Percentiles rank a stretch among this genome's conserved stretches.
Evolutionary conservation across 2,888 invertebrate species (phyloP).

Genomic region (Ctenicera cuprea): DNA sequence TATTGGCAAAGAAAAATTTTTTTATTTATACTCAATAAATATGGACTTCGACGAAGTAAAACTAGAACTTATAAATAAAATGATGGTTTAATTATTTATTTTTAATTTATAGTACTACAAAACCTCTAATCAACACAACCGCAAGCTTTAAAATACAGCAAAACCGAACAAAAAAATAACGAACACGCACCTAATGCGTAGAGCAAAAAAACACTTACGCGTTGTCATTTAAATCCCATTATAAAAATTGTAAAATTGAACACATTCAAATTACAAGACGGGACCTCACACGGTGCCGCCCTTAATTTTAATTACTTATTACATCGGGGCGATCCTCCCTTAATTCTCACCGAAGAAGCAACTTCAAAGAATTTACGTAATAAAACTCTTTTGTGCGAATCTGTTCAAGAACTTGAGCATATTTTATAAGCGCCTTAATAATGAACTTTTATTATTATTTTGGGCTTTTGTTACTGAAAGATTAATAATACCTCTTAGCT

Average conservation of each 20-base stretch:
- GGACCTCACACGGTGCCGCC: constrained; percentile 11
- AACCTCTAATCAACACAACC: neutral
- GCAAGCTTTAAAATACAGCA: no score
- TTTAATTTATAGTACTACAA: neutral
- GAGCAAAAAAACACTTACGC: neutral
- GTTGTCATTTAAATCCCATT: neutral
- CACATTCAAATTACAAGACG: constrained; percentile 1
- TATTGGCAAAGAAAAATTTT: no score
- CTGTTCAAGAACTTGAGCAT: constrained; percentile 21
- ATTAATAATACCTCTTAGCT: constrained; percentile 24
- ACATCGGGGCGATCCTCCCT: constrained; percentile 23
- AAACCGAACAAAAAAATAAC: neutral
- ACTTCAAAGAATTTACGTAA: constrained; percentile 37
- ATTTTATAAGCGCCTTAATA: constrained; percentile 22
- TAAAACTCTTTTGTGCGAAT: constrained; percentile 26
- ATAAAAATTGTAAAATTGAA: constrained; percentile 15
- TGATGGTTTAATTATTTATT: no score
- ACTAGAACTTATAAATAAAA: no score
- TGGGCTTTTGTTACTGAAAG: constrained; percentile 26
- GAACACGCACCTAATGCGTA: neutral
- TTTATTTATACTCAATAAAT: no score
- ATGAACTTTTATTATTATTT: constrained; percentile 34
- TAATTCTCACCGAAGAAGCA: constrained; percentile 16
- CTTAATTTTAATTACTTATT: neutral
- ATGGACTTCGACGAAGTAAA: no score